Evolutionary conservation across 2,113 vertebrate species (phyloP), one percentile per base, ranked within the genome.

Genomic region (Podarcis raffonei): DNA sequence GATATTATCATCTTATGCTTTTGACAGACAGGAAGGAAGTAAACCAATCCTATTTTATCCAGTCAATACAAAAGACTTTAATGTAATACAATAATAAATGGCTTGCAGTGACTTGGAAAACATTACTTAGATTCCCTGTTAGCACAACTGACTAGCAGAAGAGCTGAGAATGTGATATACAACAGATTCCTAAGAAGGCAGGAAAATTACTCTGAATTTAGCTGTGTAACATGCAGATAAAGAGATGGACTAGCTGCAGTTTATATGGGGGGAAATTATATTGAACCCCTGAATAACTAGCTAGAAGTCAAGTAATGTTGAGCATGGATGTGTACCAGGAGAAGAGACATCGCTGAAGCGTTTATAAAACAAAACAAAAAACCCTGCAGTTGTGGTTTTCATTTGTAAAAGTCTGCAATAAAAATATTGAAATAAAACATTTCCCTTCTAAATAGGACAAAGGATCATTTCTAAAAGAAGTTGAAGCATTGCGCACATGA

Each of bases 61-160:
- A 78, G 0, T 48, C 27, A 32, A 66, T 83, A 62, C 42, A 83
- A 89, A 79, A 74, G 12, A 62, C 5, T 89, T 89, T 39, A 4
- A 89, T 39, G n/a, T 83, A 59, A 57, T 5, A 6, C 81, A 89
- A 20, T 68, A 81, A 42, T 78, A 4, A 42, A 35, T 92, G 89
- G 0, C 7, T 88, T n/a, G 65, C 3, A 23, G 71, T 37, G 1
- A 23, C 0, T 6, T 16, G 76, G 15, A 35, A 15, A 84, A 12
- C 6, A 78, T 77, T 27, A 71, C 23, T 59, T 71, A 6, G 27
- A 53, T 84, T 4, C 30, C 3, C 20, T 68, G 18, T 13, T 66
- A 35, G 3, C 71, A 89, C 78, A 79, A 83, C 48, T 59, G 27
- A 86, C 22, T 2, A 20, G 6, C 59, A 53, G 20, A 57, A 85